These are phyloP conservation scores for Lerema accius DNA, from an alignment of 1,140 invertebrate species.

Conservation along the genomic window DNA sequence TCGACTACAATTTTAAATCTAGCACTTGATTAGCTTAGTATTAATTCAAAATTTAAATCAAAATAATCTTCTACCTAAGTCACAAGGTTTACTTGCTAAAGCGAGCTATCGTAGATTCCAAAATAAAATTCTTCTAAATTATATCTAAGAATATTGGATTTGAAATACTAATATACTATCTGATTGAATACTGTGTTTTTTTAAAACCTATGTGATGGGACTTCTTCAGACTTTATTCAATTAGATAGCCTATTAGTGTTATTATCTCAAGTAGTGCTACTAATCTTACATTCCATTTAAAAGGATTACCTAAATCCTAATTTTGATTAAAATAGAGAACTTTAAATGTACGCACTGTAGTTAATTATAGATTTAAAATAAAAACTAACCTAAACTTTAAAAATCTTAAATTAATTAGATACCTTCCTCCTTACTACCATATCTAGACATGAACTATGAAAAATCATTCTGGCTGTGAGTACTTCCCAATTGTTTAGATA, in stretches of 20 bases:
- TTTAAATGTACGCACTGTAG: constrained; percentile 80
- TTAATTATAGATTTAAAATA: constrained; percentile 74
- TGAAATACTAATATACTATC: constrained; percentile 43
- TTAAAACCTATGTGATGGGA: background rate
- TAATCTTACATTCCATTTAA: constrained; percentile 74
- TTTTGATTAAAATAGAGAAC: constrained; percentile 76
- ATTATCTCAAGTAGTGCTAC: constrained; percentile 61
- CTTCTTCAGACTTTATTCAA: constrained; percentile 31
- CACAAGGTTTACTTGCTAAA: constrained; percentile 71
- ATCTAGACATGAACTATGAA: constrained; percentile 74
- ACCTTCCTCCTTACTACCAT: constrained; percentile 66
- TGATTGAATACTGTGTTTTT: constrained; percentile 36
- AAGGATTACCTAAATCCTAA: constrained; percentile 69
- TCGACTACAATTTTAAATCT: constrained; percentile 69
- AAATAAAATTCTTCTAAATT: constrained; percentile 79
- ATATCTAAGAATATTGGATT: constrained; percentile 69
- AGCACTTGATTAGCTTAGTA: constrained; percentile 75
- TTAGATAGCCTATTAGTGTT: constrained; percentile 35
- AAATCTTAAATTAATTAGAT: constrained; percentile 57
- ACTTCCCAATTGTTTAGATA: constrained; percentile 69
- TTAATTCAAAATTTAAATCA: constrained; percentile 74
- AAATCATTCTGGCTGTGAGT: constrained; percentile 82
- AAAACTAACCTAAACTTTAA: constrained; percentile 72
- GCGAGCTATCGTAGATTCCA: constrained; percentile 73
- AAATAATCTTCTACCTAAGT: constrained; percentile 67